Conservation (phyloP, 1,140 invertebrate genomes). For the Apis mellifera region DNA sequence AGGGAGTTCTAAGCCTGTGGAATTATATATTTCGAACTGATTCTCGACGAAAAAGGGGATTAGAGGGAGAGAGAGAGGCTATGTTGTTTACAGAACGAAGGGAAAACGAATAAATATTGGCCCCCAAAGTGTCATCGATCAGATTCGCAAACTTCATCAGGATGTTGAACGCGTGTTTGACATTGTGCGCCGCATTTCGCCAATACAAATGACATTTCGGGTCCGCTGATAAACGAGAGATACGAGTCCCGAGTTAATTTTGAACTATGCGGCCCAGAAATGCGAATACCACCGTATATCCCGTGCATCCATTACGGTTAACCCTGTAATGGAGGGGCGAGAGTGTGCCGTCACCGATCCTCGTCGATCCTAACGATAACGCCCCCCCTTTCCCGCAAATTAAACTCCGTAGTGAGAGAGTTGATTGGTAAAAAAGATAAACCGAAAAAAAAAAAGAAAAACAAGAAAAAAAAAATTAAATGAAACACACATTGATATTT, state of each 20-base stretch:
- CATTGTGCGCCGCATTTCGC: background rate
- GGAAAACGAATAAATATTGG: background rate
- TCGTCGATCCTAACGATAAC: conserved; percentile 51
- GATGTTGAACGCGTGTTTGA: background rate
- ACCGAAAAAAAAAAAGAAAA: background rate
- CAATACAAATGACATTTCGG: conserved; percentile 17
- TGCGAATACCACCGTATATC: conserved; percentile 32
- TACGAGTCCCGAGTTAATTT: conserved; percentile 20
- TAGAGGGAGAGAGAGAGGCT: background rate
- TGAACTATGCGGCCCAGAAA: conserved; percentile 17
- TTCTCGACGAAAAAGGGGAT: too few relatives aligned
- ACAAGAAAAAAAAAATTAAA: conserved; percentile 8
- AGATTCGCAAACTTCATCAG: background rate
- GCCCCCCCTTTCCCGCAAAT: conserved; percentile 41
- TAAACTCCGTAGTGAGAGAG: conserved; percentile 32
- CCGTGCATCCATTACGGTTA: conserved; percentile 39
- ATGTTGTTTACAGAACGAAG: background rate
- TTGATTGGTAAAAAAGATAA: background rate
- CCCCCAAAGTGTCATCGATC: background rate
- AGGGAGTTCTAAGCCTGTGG: too few relatives aligned
- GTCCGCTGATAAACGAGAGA: conserved; percentile 23
- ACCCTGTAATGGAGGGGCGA: conserved; percentile 30
- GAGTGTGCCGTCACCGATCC: conserved; percentile 13
- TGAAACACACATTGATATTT: background rate
- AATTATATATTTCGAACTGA: too few relatives aligned